Percentiles rank a stretch among this genome's conserved stretches.
These are phyloP conservation scores for Allochrocebus solatus DNA, from an alignment of 2,797 vertebrate genomes.

Conservation along the genomic window DNA sequence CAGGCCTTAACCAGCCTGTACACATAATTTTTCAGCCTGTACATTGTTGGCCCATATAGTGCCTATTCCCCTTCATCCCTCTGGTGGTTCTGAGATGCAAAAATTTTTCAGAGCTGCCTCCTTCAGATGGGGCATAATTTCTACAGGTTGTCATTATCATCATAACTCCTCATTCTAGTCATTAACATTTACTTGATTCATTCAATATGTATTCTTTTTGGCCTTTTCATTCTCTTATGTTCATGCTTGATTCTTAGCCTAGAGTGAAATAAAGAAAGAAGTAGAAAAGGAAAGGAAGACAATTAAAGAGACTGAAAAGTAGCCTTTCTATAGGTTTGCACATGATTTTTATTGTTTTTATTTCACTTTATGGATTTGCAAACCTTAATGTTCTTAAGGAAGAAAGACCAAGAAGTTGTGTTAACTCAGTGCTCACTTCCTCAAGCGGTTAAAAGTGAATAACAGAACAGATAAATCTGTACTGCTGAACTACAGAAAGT, in stretches of 20 bases:
- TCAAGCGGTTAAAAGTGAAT: not conserved
- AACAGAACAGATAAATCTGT: not conserved
- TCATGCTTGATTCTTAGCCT: slow-evolving; percentile 2
- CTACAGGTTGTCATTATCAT: not conserved
- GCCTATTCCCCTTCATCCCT: no score
- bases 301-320: not conserved
- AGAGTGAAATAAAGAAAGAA: not conserved
- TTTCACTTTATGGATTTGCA: not conserved
- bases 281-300: not conserved
- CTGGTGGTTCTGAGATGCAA: not conserved
- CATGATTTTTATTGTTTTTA: not conserved
- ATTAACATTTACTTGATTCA: not conserved
- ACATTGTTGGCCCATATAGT: not conserved
- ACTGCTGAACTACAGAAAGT: not conserved
- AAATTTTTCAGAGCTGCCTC: not conserved
- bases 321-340: not conserved
- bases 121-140: not conserved
- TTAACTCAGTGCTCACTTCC: slow-evolving; percentile 6
- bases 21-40: not conserved
- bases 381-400: not conserved
- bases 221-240: not conserved
- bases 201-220: slow-evolving; percentile 7
- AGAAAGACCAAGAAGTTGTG: not conserved
- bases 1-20: not conserved
- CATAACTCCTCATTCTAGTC: not conserved